Evolutionary conservation across 2,113 vertebrate genomes (phyloP), one percentile per base, ranked within the genome.

Genomic region (Daboia siamensis): DNA sequence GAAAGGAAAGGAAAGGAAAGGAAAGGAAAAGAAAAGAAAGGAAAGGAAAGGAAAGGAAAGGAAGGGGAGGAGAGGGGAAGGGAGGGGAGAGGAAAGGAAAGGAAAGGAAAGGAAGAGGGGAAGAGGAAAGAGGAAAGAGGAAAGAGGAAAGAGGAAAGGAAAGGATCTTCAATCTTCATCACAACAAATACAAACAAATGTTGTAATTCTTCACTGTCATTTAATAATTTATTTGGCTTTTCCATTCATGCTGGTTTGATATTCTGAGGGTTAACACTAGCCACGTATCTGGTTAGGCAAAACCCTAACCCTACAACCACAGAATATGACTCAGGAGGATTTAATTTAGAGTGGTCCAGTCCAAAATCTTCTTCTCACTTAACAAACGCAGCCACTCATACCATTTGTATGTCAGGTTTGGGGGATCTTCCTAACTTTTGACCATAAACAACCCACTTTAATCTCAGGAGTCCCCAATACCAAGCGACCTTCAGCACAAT

Each of bases 21-120:
- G 39, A 39, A 23, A 20, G 6, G 3, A 87, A 7, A 39, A 2
- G 39, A 39, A 39, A 39, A 2, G 26, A 12, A 80, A 39, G 15
- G 64, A 55, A 55, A 3, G 15, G 3, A 21, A 12, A 1, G 1
- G 11, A 2, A 0, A 33, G 6, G 29, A 29, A 33, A 33, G 12
- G 69, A 12, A 39, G 0, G n/a, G 4, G 39, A 0, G n/a, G 11
- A 13, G 4, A 5, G 4, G 69, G 4, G 2, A 12, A 12, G 1
- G 5, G 12, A 4, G 17, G 0, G 10, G n/a, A 74, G 0, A 12
- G 69, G 39, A 20, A n/a, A n/a, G 20, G 2, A 8, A 26, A 69
- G 0, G 24, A 26, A n/a, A n/a, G 2, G 29, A 13, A n/a, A 10
- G 21, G 7, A 59, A 1, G 21, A 7, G 24, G 57, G 21, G 3